Percentiles rank a stretch among this genome's conserved stretches.
Evolutionary conservation across 1,140 invertebrate genomes (phyloP).

Genomic region (Diachasmimorpha longicaudata): DNA sequence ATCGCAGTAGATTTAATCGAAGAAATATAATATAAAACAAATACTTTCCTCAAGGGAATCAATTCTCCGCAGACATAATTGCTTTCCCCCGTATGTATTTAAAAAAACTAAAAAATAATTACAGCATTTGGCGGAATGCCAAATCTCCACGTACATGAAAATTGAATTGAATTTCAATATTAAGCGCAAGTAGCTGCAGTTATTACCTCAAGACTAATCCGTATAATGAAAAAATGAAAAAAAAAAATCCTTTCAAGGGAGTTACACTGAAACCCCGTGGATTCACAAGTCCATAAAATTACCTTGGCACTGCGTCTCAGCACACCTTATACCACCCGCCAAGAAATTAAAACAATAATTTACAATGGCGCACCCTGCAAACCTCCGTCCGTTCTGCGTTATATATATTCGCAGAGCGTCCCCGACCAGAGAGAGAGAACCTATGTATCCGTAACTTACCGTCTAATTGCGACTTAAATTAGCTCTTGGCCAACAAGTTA

Average conservation of each 20-base stretch:
- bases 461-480: constrained; percentile 55
- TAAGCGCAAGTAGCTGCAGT: too few relatives aligned
- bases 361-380: constrained; percentile 33
- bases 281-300: constrained; percentile 51
- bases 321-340: constrained; percentile 31
- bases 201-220: too few relatives aligned
- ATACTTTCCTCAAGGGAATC: too few relatives aligned
- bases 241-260: constrained; percentile 43
- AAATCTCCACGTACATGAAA: too few relatives aligned
- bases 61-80: too few relatives aligned
- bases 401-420: neutral
- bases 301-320: constrained; percentile 29
- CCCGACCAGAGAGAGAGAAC: neutral
- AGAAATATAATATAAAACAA: too few relatives aligned
- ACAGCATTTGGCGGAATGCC: too few relatives aligned
- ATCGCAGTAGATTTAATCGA: too few relatives aligned
- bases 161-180: too few relatives aligned
- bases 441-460: constrained; percentile 44
- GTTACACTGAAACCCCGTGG: constrained; percentile 47
- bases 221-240: neutral
- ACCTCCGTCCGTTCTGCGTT: neutral
- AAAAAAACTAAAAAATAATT: too few relatives aligned
- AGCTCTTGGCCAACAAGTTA: constrained; percentile 31
- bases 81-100: too few relatives aligned
- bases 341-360: constrained; percentile 60